Evolutionary conservation across 53 echinoderm and acorn worm genomes (phyloP), one percentile per base, ranked within the genome.

Genomic region (Echinarachnius parma): DNA sequence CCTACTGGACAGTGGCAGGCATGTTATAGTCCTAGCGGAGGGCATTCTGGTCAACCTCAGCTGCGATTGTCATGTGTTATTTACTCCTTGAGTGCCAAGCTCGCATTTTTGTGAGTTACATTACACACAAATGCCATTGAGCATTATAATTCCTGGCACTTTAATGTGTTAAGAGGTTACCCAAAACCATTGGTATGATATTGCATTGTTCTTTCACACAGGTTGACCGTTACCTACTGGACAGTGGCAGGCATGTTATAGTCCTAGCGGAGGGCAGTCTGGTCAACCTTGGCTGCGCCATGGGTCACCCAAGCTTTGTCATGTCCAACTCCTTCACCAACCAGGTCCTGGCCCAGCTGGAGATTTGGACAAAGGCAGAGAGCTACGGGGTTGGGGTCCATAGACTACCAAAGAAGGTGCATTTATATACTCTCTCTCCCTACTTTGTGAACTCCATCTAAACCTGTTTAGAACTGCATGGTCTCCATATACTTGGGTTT

Each of bases 301-400:
- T 85, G 75, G 98, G 98, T 35, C 98, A 98, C 72, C 98, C 98
- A 11, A 98, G 91, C 77, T 98, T 98, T 47, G 91, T 98, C 78
- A 92, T 98, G 98, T 98, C 98, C 45, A 83, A 82, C 77, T 98
- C 98, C 30, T 98, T 98, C 83, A 98, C 98, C 56, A 98, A 98
- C 78, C 98, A 98, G 53, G 88, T 88, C 44, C 68, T 98, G 8
- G 98, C 98, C 49, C 98, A 98, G 65, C 82, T 98, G 57, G 98
- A 98, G 58, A 76, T 98, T 47, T 98, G 98, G 98, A 83, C 85
- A 28, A 82, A 88, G 39, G 42, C 72, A 25, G 88, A 86, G 4
- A 21, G 88, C 22, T 98, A 98, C 81, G 80, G 86, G 42, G 53
- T 98, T 21, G 98, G 91, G 1, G 98, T 98, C 36, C 71, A 82